Base-by-base conservation (phyloP, 1,140 invertebrate species). In the Aleiodes sp. region DNA sequence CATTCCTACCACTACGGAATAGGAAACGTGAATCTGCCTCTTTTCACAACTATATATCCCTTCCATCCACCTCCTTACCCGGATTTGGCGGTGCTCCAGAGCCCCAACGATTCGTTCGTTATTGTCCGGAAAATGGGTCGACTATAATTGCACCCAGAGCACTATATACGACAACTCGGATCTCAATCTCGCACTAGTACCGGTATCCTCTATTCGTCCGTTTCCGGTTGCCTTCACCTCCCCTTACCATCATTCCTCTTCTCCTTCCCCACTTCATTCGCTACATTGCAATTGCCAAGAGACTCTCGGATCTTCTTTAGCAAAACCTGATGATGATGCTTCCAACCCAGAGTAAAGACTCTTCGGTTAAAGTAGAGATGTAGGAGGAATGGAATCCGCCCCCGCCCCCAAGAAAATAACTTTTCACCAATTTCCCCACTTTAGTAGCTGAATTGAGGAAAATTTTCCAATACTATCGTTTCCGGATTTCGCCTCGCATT, bases 81-180 rank as follows among this genome's bases (percentile, higher is more conserved):
- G 77, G 80, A 84, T 82, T 84, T 84, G 82, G 82, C 82, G 68
- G 62, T 66, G 65, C 76, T 83, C 82, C 82, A 82, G 77, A 70
- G 46, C 52, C 52, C 56, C 26, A 39, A 29, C 76, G 72, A 77
- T 80, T 80, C 78, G 75, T 77, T 77, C 76, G 80, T 79, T 82
- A 84, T 84, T 82, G 82, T 82, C 81, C 72, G 78, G 76, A 81
- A 84, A 84, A 83, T 84, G 76, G 82, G 82, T 84, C 82, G 81
- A 73, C 75, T 79, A 76, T 84, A 84, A 84, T 84, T 84, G 81
- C 80, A 67, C 76, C 73, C 69, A 74, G 46, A 72, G 74, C n/a
- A n/a, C 70, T 71, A n/a, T n/a, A 9, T 37, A 41, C 9, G 24
- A 24, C 33, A 26, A 59, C 41, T 74, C 75, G 75, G 74, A 79